phyloP scores from a whole-genome alignment of 2,113 vertebrate species.

The Antechinus flavipes region DNA sequence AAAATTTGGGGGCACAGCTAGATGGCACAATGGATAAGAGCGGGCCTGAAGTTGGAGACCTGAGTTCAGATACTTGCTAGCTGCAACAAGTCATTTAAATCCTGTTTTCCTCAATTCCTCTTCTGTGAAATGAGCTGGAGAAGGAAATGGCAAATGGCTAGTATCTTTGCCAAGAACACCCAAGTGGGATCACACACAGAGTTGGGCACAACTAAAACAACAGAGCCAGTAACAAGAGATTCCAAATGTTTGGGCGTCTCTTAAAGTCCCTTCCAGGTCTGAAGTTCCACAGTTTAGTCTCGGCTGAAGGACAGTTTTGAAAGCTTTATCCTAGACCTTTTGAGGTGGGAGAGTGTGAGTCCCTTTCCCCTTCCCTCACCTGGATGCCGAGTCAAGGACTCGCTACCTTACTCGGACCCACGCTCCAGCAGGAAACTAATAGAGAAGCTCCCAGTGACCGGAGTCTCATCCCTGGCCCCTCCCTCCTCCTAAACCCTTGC shows the following conservation, averaged over 20 bases:
- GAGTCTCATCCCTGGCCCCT: not conserved
- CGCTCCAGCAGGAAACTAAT: not conserved
- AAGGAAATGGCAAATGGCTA: not conserved
- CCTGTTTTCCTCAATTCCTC: not conserved
- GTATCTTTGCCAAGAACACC: not conserved
- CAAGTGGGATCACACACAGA: not conserved
- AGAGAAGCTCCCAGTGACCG: not conserved
- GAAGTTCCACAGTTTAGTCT: not conserved
- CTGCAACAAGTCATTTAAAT: not conserved
- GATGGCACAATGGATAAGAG: not conserved
- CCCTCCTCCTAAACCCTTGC: not conserved
- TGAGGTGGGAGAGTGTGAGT: not conserved
- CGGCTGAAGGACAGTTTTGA: not conserved
- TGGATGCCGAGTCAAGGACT: not conserved
- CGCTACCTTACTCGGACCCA: not conserved
- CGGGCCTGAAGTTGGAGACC: not conserved
- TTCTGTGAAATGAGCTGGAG: not conserved
- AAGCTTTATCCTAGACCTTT: not conserved
- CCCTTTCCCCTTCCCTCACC: not conserved
- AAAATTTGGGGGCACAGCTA: not conserved
- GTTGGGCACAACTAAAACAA: not conserved
- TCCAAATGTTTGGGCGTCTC: not conserved
- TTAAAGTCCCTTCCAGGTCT: not conserved
- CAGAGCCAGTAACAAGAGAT: not conserved
- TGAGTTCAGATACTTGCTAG: not conserved